These are phyloP conservation scores for Chondrilla cf. caribensis DNA, from an alignment of 37 sponge, comb jelly and placozoan genomes.

Conservation along the genomic window DNA sequence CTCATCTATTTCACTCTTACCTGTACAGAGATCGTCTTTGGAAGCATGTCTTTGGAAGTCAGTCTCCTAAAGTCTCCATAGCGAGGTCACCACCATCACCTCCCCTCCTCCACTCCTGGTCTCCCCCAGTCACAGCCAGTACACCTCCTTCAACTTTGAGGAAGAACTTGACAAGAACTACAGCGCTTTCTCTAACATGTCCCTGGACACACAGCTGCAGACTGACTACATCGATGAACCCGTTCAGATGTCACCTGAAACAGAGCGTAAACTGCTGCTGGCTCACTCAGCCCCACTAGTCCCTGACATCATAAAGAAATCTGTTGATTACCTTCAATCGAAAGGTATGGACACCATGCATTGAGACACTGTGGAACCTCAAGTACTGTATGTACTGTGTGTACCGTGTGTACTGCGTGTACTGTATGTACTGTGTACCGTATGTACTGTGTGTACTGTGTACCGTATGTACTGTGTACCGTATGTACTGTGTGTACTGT, in stretches of 20 bases:
- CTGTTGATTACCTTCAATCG: constrained; percentile 59
- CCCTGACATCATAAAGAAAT: constrained; percentile 57
- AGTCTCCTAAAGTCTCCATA: too few relatives aligned
- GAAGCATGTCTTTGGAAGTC: too few relatives aligned
- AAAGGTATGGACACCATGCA: too few relatives aligned
- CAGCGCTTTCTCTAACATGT: not conserved
- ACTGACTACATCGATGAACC: not conserved
- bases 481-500: too few relatives aligned
- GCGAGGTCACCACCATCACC: not conserved
- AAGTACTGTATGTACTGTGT: too few relatives aligned
- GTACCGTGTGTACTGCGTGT: too few relatives aligned
- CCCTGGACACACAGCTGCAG: not conserved
- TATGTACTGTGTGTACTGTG: too few relatives aligned
- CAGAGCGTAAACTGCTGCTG: constrained; percentile 30
- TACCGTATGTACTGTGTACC: too few relatives aligned
- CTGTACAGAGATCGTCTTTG: too few relatives aligned
- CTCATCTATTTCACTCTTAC: too few relatives aligned
- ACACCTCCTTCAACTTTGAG: not conserved
- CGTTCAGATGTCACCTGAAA: not conserved
- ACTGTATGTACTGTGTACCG: too few relatives aligned
- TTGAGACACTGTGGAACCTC: too few relatives aligned
- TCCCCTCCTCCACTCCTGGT: not conserved
- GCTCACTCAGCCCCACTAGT: constrained; percentile 43
- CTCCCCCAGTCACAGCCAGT: not conserved
- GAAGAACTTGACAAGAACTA: not conserved